Conservation (phyloP, 2,113 vertebrate genomes). For the Bos javanicus region DNA sequence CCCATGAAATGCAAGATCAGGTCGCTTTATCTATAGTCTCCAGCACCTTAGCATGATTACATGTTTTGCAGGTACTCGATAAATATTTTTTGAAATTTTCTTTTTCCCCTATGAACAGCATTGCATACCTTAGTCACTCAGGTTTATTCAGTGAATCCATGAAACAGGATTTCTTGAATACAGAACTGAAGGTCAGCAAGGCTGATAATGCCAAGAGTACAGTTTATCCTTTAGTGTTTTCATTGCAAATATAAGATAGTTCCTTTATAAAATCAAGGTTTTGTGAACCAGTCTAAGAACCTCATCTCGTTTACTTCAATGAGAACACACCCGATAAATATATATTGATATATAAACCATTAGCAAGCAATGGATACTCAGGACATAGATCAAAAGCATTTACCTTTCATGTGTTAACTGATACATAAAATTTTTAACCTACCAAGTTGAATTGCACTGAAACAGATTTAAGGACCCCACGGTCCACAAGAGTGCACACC, state of each 20-base stretch:
- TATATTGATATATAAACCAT: neutral
- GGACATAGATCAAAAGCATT: neutral
- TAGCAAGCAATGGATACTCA: neutral
- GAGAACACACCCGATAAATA: neutral
- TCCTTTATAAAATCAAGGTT: neutral
- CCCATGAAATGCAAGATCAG: neutral
- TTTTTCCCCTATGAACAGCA: neutral
- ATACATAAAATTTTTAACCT: neutral
- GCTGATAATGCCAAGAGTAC: neutral
- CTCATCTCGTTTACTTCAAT: neutral
- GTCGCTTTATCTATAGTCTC: neutral
- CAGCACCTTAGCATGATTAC: neutral
- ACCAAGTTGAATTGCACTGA: neutral
- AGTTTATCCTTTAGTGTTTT: neutral
- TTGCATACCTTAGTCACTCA: neutral
- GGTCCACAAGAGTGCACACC: neutral
- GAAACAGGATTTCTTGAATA: neutral
- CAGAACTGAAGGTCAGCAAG: neutral
- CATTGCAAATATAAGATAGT: neutral
- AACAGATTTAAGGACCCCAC: neutral
- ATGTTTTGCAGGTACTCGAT: neutral
- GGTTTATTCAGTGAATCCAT: neutral
- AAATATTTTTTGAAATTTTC: neutral
- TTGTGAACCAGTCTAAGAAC: neutral
- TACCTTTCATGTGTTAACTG: neutral